These are phyloP conservation scores for Peromyscus californicus DNA, from an alignment of 2,113 vertebrate genomes.

Conservation along the genomic window DNA sequence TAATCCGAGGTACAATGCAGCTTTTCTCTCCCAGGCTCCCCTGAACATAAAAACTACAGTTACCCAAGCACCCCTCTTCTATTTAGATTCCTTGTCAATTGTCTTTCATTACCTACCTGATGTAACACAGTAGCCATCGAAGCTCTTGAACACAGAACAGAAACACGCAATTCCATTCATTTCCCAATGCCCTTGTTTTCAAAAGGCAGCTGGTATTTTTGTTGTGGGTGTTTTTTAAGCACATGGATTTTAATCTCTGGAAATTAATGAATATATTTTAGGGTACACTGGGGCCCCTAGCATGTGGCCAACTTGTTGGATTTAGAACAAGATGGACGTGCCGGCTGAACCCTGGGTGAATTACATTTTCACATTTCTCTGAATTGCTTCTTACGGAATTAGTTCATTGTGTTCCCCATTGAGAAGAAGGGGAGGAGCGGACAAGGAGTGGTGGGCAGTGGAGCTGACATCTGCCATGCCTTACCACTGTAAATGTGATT, in stretches of 20 bases:
- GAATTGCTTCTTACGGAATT: conserved; percentile 56
- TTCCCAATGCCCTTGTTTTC: conserved; percentile 80
- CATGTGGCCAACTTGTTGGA: conserved; percentile 56
- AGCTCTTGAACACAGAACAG: conserved; percentile 84
- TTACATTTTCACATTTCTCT: conserved; percentile 47
- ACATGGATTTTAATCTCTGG: conserved; percentile 65
- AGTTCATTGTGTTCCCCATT: conserved; percentile 26
- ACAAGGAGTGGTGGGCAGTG: not conserved
- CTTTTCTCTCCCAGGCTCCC: conserved; percentile 87
- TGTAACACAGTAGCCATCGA: conserved; percentile 86
- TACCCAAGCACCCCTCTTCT: conserved; percentile 84
- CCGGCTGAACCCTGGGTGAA: not conserved
- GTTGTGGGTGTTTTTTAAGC: not conserved
- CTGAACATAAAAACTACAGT: conserved; percentile 89
- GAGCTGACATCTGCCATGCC: not conserved
- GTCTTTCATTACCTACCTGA: conserved; percentile 90
- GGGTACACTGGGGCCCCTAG: not conserved
- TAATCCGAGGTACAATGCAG: conserved; percentile 90
- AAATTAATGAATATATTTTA: conserved; percentile 49
- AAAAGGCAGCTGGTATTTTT: conserved; percentile 64
- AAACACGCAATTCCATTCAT: conserved; percentile 81
- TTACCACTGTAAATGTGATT: conserved; percentile 28
- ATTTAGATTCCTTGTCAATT: conserved; percentile 85
- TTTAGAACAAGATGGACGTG: conserved; percentile 33
- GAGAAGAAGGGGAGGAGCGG: not conserved